These are phyloP conservation scores for Campylomormyrus tamandua DNA, from an alignment of 2,113 vertebrate species.

Conservation along the genomic window DNA sequence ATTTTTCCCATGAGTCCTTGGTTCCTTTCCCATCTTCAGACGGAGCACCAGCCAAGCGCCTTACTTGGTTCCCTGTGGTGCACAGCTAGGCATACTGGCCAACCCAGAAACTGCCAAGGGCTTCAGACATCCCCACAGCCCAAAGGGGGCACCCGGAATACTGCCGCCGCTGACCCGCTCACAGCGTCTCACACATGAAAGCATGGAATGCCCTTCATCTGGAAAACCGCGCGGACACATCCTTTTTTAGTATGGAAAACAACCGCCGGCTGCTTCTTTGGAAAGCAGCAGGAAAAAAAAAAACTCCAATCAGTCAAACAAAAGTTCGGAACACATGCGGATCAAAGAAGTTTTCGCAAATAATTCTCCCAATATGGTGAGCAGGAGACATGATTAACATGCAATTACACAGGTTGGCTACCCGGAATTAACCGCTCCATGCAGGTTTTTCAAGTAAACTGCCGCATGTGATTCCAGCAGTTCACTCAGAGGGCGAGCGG, in stretches of 20 bases:
- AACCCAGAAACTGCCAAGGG: constrained; percentile 28
- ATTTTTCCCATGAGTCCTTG: constrained; percentile 68
- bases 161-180: constrained; percentile 20
- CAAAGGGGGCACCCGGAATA: constrained; percentile 37
- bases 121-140: background rate
- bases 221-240: constrained; percentile 8
- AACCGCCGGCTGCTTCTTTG: constrained; percentile 14
- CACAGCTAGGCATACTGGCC: constrained; percentile 37
- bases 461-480: background rate
- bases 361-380: background rate
- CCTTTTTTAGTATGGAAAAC: constrained; percentile 28
- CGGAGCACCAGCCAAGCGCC: constrained; percentile 44
- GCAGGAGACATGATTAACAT: background rate
- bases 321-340: background rate
- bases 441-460: background rate
- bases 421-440: background rate
- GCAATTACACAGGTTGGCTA: background rate
- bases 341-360: background rate
- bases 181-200: constrained; percentile 9
- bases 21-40: constrained; percentile 46
- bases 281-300: constrained; percentile 13
- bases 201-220: constrained; percentile 23
- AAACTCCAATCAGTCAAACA: constrained; percentile 27
- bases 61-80: constrained; percentile 49
- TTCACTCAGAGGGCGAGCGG: background rate